Conservation (phyloP, 2,797 vertebrate species). For the Cyclopterus lumpus region DNA sequence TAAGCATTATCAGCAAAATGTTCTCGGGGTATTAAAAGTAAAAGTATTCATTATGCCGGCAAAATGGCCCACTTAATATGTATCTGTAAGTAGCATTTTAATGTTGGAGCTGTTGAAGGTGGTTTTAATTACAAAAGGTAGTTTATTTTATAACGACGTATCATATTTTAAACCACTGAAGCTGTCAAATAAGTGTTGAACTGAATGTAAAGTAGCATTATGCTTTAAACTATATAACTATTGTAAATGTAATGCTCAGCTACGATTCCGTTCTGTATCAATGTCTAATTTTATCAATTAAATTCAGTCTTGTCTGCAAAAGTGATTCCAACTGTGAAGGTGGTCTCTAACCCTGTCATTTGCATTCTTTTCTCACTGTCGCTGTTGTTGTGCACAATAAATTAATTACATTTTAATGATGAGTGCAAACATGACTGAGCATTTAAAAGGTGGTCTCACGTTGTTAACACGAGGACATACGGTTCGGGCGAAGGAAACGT, state of each 20-base stretch:
- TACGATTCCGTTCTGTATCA: neutral
- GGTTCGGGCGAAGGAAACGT: neutral
- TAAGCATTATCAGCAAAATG: neutral
- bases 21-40: neutral
- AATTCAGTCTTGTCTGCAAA: neutral
- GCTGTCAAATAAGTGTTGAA: neutral
- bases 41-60: neutral
- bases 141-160: neutral
- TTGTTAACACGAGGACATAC: conserved; percentile 42
- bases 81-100: neutral
- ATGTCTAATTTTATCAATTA: conserved; percentile 5
- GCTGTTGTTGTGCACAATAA: conserved; percentile 19
- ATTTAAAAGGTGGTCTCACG: conserved; percentile 30
- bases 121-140: neutral
- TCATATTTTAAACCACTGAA: neutral
- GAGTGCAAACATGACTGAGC: conserved; percentile 27
- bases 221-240: neutral
- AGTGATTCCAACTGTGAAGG: conserved; percentile 51
- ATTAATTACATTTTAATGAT: conserved; percentile 60
- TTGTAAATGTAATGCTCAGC: neutral
- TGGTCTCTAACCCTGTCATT: conserved; percentile 21
- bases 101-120: neutral
- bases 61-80: neutral
- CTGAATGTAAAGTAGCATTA: neutral
- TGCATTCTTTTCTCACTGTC: conserved; percentile 19